Evolutionary conservation across 2,797 vertebrate species (phyloP), one percentile per base, ranked within the genome.

Genomic region (Megaceryle alcyon): DNA sequence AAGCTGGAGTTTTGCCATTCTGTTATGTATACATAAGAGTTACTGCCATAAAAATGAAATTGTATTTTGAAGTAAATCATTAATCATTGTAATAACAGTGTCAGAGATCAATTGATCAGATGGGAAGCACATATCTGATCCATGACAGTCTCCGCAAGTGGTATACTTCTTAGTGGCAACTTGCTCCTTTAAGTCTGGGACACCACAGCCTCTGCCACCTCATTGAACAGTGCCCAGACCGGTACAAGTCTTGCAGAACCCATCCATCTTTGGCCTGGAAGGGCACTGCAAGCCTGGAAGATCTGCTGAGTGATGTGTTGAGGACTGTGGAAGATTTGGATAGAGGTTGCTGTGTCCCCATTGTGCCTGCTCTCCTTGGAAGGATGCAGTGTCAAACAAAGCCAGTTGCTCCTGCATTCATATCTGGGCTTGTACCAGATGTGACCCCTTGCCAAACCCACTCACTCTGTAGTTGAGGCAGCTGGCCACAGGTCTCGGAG

Each of bases 371-470:
- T 33, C 20, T 75, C 9, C 46, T 35, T 66, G 48, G 31, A 54
- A 39, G 12, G 4, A 28, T 9, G 25, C 44, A 31, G 29, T 5
- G 2, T 43, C 44, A 90, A 64, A 68, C 17, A 8, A 13, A 53
- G 28, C 4, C 39, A 28, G 37, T 6, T 2, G 2, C 12, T 86
- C 20, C 65, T 25, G 6, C 0, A 0, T 26, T 23, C 23, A 28
- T n/a, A 28, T n/a, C 4, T 2, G 14, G 35, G 19, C 22, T 78
- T 33, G 31, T 60, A 44, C 21, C 8, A n/a, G 35, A 7, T 0
- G 2, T 39, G 29, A 43, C 5, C 8, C 14, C 35, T 43, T 61
- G 28, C 23, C 46, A 73, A 71, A 76, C 7, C 0, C 3, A 16
- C 22, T 1, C 2, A 14, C 22, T 1, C 0, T 1, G 4, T 3